These are phyloP conservation scores for Apocrypta bakeri DNA, from an alignment of 1,140 invertebrate genomes.

Conservation along the genomic window DNA sequence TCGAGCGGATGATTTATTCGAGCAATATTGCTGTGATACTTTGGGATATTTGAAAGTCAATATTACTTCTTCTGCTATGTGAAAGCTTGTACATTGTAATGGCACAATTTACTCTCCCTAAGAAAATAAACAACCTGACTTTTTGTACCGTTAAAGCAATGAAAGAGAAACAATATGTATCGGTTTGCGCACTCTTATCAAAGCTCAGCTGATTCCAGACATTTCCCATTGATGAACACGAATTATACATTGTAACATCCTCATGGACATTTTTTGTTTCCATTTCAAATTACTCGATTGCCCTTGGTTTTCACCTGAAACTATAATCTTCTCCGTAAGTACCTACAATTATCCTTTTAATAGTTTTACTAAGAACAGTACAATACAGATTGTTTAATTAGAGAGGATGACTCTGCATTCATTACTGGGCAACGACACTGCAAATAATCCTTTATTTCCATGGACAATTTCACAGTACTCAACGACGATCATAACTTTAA, in stretches of 20 bases:
- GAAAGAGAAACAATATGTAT: conserved; percentile 17
- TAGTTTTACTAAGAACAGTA: not conserved
- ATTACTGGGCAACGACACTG: not conserved
- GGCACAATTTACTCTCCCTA: not conserved
- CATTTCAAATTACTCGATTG: not conserved
- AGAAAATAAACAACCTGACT: not conserved
- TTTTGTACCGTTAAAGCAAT: not conserved
- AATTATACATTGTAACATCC: not conserved
- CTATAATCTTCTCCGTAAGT: not conserved
- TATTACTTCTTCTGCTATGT: not conserved
- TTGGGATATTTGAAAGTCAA: not conserved
- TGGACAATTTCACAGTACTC: too few relatives aligned
- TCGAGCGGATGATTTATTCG: not conserved
- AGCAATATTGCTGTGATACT: not conserved
- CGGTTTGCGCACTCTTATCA: conserved; percentile 9
- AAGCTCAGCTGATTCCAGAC: not conserved
- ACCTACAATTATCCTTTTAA: not conserved
- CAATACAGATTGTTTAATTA: not conserved
- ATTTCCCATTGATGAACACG: not conserved
- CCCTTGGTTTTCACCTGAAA: not conserved
- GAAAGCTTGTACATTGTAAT: not conserved
- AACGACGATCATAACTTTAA: too few relatives aligned
- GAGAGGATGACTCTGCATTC: not conserved
- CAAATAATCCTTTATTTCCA: too few relatives aligned
- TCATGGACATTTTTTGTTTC: not conserved